Evolutionary conservation across 2,797 vertebrate species (phyloP).

Genomic region (Leptodactylus fallax): DNA sequence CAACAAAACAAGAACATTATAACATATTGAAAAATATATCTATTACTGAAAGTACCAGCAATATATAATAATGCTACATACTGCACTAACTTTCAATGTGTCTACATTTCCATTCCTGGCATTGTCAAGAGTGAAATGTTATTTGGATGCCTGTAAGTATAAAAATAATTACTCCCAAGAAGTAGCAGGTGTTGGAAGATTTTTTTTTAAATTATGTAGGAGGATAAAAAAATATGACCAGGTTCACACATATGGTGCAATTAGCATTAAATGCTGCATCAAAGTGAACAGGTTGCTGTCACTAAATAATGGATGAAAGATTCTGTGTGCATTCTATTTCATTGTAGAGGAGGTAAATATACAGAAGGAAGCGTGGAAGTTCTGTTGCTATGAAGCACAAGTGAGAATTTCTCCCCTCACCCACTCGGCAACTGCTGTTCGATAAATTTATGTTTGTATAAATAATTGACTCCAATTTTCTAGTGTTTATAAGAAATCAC

Average conservation of each 20-base stretch:
- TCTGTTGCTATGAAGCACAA: constrained; percentile 20
- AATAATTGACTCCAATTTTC: neutral
- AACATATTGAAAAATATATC: no score
- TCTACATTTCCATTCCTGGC: neutral
- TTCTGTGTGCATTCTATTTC: constrained; percentile 7
- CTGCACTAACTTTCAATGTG: neutral
- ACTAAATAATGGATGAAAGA: constrained; percentile 46
- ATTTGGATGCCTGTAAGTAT: constrained; percentile 44
- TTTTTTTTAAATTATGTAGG: constrained; percentile 48
- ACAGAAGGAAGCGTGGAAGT: neutral
- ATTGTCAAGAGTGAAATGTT: neutral
- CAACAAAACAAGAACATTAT: no score
- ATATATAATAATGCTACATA: no score
- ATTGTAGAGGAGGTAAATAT: constrained; percentile 9
- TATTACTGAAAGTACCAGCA: no score
- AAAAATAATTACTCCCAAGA: constrained; percentile 35
- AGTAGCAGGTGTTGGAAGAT: constrained; percentile 51
- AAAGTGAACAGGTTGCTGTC: constrained; percentile 37
- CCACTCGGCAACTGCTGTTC: constrained; percentile 14
- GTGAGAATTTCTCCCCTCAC: constrained; percentile 22
- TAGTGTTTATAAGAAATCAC: neutral
- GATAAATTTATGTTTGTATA: neutral
- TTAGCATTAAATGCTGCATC: constrained; percentile 51
- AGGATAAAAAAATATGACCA: constrained; percentile 51
- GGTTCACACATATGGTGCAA: constrained; percentile 55